These are phyloP conservation scores for Panorpa germanica DNA, from an alignment of 2,888 invertebrate genomes.

Conservation along the genomic window DNA sequence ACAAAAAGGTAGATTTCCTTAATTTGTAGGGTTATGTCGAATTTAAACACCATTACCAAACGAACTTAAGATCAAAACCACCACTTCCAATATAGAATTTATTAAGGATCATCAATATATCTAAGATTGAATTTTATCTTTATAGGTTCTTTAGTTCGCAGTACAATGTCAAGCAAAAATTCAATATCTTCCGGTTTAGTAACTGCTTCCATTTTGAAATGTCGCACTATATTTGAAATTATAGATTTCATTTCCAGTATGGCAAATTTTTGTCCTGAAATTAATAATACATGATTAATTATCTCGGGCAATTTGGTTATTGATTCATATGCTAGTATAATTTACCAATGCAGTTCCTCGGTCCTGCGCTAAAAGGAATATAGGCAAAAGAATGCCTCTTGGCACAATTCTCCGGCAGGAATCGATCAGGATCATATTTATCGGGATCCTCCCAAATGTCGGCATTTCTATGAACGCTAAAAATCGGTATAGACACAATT, in stretches of 20 bases:
- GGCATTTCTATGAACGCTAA: constrained; percentile 41
- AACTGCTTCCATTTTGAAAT: constrained; percentile 28
- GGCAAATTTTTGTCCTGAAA: constrained; percentile 51
- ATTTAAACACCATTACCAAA: too few relatives aligned
- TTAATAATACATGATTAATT: not conserved
- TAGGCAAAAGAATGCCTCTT: constrained; percentile 40
- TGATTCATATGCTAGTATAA: constrained; percentile 4
- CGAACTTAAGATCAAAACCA: too few relatives aligned
- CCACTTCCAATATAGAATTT: too few relatives aligned
- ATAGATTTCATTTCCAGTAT: constrained; percentile 41
- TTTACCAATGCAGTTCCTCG: constrained; percentile 46
- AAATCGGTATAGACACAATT: constrained; percentile 38
- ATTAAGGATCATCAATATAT: too few relatives aligned
- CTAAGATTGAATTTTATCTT: constrained; percentile 15
- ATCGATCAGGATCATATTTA: constrained; percentile 35
- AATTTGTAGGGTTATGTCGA: too few relatives aligned
- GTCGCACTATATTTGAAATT: constrained; percentile 30
- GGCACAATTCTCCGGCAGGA: constrained; percentile 34
- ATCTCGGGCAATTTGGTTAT: not conserved
- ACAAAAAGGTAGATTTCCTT: too few relatives aligned
- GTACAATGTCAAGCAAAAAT: constrained; percentile 27
- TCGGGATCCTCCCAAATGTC: constrained; percentile 41
- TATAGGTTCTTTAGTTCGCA: constrained; percentile 25
- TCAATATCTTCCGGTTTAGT: constrained; percentile 25
- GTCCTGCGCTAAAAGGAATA: constrained; percentile 48